These are phyloP conservation scores for Phalacrocorax brasilianus DNA, from an alignment of 2,113 vertebrate genomes.

Conservation along the genomic window DNA sequence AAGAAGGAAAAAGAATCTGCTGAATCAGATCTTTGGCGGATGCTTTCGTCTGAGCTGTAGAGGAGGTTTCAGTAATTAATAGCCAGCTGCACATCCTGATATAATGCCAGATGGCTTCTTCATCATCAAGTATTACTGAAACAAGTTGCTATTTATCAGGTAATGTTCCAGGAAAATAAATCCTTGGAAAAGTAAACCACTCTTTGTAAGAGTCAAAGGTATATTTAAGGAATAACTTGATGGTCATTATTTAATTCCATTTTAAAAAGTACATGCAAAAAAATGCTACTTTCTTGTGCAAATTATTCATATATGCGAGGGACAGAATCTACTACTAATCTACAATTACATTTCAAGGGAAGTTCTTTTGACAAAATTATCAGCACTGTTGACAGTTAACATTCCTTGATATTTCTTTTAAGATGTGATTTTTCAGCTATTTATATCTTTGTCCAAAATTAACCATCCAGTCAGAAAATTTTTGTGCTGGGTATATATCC, in stretches of 20 bases:
- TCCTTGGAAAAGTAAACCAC: not conserved
- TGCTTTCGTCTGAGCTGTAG: slow-evolving; percentile 36
- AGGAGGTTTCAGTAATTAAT: slow-evolving; percentile 71
- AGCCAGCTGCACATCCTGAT: slow-evolving; percentile 69
- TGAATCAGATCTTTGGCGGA: slow-evolving; percentile 51
- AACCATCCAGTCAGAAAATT: not conserved
- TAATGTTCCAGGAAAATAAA: slow-evolving; percentile 32
- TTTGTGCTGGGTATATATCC: not conserved
- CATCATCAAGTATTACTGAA: slow-evolving; percentile 53
- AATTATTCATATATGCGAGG: not conserved
- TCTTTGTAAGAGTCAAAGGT: not conserved
- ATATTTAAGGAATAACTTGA: not conserved
- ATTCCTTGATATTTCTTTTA: not conserved
- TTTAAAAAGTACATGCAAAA: not conserved
- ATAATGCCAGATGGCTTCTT: slow-evolving; percentile 52
- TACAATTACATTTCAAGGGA: not conserved
- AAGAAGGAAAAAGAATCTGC: slow-evolving; percentile 46
- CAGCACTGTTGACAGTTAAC: not conserved
- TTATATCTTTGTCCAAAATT: not conserved
- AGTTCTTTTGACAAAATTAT: not conserved
- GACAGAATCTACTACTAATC: not conserved
- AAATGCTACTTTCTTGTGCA: not conserved
- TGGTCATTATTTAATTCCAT: not conserved
- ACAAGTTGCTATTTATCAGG: slow-evolving; percentile 51
- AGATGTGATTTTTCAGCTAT: not conserved